phyloP scores from a whole-genome alignment of 1,140 invertebrate species.

The Frieseomelitta varia region DNA sequence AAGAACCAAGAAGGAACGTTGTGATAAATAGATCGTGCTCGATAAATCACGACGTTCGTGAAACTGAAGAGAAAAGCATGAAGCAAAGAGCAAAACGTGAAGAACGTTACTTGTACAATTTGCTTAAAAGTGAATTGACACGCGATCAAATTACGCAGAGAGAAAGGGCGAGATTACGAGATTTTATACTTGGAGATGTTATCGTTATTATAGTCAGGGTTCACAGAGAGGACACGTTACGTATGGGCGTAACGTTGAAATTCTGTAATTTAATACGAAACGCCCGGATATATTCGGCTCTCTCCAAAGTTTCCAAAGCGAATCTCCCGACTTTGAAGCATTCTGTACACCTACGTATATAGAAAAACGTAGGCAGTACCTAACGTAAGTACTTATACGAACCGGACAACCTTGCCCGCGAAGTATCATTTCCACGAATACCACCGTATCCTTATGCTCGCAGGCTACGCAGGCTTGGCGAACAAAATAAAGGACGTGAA shows the following conservation, averaged over 20 bases:
- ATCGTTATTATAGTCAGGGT: no score
- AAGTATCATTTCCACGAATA: slow-evolving; percentile 65
- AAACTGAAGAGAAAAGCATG: neutral
- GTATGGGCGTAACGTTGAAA: no score
- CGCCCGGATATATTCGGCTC: neutral
- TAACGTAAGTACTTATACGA: slow-evolving; percentile 50
- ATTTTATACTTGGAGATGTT: no score
- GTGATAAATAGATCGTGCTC: neutral
- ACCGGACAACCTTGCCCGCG: slow-evolving; percentile 56
- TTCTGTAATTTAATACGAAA: neutral
- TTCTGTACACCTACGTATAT: slow-evolving; percentile 39
- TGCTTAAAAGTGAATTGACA: no score
- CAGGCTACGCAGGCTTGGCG: neutral
- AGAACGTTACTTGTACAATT: no score
- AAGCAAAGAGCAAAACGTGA: neutral
- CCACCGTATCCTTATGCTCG: slow-evolving; percentile 39
- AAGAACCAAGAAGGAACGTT: no score
- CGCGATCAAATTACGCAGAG: no score
- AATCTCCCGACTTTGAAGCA: slow-evolving; percentile 45
- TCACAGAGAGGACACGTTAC: no score
- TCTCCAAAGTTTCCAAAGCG: neutral
- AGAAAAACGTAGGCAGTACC: slow-evolving; percentile 48
- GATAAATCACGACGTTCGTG: neutral
- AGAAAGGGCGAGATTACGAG: no score
- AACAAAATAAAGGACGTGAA: slow-evolving; percentile 13